Conservation (phyloP, 1,140 invertebrate species). For the Lasaia peninsularis region DNA sequence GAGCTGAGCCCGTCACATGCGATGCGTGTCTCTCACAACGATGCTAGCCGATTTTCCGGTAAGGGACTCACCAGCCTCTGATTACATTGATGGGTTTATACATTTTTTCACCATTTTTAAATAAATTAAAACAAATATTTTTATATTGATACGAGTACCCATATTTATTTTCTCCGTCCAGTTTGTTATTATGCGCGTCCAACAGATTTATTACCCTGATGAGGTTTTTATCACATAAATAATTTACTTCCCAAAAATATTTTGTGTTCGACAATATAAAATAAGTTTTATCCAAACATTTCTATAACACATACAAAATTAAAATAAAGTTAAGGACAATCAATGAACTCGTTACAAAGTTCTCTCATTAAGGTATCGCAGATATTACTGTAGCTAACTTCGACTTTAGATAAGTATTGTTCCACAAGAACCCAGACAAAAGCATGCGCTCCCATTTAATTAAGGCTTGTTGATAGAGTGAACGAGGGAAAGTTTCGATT, state of each 20-base stretch:
- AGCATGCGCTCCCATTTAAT: constrained; percentile 68
- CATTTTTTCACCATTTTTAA: constrained; percentile 17
- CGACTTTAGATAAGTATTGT: constrained; percentile 69
- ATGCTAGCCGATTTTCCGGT: constrained; percentile 72
- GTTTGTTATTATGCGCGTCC: constrained; percentile 30
- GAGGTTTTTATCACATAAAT: constrained; percentile 27
- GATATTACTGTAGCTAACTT: constrained; percentile 71
- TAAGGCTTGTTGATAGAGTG: constrained; percentile 54
- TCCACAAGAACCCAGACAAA: constrained; percentile 64
- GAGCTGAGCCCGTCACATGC: constrained; percentile 71
- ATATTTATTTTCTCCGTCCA: neutral
- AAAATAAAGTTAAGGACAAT: constrained; percentile 48
- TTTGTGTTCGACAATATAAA: neutral
- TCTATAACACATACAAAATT: constrained; percentile 24
- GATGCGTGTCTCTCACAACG: constrained; percentile 77
- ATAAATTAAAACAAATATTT: neutral
- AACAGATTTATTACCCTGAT: constrained; percentile 27
- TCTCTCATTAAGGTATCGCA: constrained; percentile 73
- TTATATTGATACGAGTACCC: neutral
- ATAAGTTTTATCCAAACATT: too few species aligned
- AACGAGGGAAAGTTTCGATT: constrained; percentile 43
- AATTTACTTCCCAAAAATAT: neutral
- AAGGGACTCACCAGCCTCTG: constrained; percentile 49
- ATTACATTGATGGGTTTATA: constrained; percentile 25
- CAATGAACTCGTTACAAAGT: constrained; percentile 72